Evolutionary conservation across 2,113 vertebrate species (phyloP).

Genomic region (Prolemur simus): DNA sequence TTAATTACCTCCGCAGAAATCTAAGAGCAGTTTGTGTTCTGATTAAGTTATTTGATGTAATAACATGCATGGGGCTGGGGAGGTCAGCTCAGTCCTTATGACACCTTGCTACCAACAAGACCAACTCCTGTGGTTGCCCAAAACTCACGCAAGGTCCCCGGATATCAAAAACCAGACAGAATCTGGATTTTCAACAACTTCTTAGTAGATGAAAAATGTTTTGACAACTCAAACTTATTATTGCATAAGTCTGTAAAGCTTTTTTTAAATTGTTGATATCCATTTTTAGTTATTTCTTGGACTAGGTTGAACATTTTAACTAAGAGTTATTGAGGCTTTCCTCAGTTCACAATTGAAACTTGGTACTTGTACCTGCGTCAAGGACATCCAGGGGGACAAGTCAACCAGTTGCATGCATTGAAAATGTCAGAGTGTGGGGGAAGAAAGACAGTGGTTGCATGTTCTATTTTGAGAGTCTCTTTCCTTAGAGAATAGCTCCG

Average conservation of each 20-base stretch:
- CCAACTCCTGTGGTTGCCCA: neutral
- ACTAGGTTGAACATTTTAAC: neutral
- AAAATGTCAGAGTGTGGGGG: neutral
- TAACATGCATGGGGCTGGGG: constrained; percentile 66
- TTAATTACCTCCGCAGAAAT: constrained; percentile 87
- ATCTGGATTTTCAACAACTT: neutral
- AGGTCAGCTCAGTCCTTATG: constrained; percentile 54
- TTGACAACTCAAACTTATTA: neutral
- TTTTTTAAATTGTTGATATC: neutral
- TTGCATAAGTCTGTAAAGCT: neutral
- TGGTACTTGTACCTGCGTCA: rapidly evolving
- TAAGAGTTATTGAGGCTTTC: neutral
- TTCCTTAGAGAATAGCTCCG: rapidly evolving
- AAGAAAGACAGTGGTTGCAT: too few relatives aligned
- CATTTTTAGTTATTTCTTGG: neutral
- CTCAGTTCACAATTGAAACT: neutral
- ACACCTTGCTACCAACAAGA: neutral
- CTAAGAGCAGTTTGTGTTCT: constrained; percentile 83
- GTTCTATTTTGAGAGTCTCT: neutral
- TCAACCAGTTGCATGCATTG: neutral
- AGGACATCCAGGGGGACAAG: neutral
- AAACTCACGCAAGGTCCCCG: neutral
- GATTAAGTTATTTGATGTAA: constrained; percentile 85
- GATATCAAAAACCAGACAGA: neutral
- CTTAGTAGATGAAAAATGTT: neutral